These are phyloP conservation scores for Trematomus loennbergii DNA, from an alignment of 2,113 vertebrate genomes.

Conservation along the genomic window DNA sequence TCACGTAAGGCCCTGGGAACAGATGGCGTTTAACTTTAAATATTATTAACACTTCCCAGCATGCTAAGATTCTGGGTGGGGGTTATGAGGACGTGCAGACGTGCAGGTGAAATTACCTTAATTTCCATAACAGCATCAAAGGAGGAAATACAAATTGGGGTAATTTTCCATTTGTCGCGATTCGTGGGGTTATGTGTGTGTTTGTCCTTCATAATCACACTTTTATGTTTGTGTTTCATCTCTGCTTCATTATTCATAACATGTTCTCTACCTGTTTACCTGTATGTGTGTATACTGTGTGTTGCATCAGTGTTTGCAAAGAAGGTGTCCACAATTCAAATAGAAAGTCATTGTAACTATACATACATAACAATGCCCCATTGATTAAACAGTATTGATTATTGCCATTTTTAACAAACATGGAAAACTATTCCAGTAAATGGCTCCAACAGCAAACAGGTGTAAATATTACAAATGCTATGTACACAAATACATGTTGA, in stretches of 20 bases:
- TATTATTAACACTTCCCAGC: conserved; percentile 80
- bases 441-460: not conserved
- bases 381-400: not conserved
- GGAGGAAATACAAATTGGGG: conserved; percentile 51
- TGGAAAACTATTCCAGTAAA: not conserved
- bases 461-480: not conserved
- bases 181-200: not conserved
- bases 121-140: conserved; percentile 72
- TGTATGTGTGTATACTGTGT: not conserved
- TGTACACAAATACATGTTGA: not conserved
- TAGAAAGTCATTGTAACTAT: not conserved
- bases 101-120: conserved; percentile 60
- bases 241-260: not conserved
- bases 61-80: conserved; percentile 45
- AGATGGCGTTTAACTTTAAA: conserved; percentile 85
- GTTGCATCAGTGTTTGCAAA: not conserved
- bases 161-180: conserved; percentile 22
- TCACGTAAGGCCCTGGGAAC: conserved; percentile 64
- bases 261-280: not conserved
- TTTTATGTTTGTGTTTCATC: conserved; percentile 8
- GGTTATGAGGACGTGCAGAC: conserved; percentile 53
- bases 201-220: not conserved
- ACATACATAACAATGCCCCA: not conserved
- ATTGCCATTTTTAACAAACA: not conserved
- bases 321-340: not conserved